Evolutionary conservation across 2,888 invertebrate genomes (phyloP).

Genomic region (Cerastis leucographa): DNA sequence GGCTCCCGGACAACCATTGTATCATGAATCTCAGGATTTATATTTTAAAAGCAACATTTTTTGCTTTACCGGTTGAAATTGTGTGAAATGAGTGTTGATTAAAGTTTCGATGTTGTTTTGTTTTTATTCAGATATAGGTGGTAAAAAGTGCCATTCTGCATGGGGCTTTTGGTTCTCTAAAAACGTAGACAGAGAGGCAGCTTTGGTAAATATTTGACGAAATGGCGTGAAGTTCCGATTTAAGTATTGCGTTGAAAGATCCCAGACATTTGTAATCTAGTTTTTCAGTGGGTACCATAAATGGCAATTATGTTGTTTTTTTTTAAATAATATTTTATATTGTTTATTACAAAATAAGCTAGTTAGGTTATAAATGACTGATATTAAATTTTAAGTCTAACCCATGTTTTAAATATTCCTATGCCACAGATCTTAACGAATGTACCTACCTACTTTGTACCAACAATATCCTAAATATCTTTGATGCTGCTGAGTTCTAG

Average conservation of each 20-base stretch:
- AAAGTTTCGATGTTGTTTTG: slow-evolving; percentile 24
- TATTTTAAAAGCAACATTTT: slow-evolving; percentile 48
- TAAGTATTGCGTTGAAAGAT: not conserved
- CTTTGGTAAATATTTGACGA: too few species aligned
- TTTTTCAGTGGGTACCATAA: not conserved
- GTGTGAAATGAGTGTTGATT: slow-evolving; percentile 46
- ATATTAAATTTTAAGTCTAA: not conserved
- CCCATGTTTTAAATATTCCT: not conserved
- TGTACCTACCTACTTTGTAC: too few species aligned
- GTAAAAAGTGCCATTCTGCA: not conserved
- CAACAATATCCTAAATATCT: not conserved
- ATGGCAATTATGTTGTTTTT: not conserved
- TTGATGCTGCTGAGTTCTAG: too few species aligned
- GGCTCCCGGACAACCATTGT: slow-evolving; percentile 59
- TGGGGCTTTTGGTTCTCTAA: not conserved
- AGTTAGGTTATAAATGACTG: not conserved
- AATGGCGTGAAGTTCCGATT: not conserved
- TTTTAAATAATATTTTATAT: too few species aligned
- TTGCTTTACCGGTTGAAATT: slow-evolving; percentile 39
- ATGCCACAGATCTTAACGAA: not conserved
- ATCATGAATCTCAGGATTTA: slow-evolving; percentile 49
- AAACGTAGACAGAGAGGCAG: too few species aligned
- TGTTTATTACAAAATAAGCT: not conserved
- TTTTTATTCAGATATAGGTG: not conserved
- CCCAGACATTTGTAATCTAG: too few species aligned